Evolutionary conservation across 1,140 invertebrate species (phyloP).

Genomic region (Lethrus apterus): DNA sequence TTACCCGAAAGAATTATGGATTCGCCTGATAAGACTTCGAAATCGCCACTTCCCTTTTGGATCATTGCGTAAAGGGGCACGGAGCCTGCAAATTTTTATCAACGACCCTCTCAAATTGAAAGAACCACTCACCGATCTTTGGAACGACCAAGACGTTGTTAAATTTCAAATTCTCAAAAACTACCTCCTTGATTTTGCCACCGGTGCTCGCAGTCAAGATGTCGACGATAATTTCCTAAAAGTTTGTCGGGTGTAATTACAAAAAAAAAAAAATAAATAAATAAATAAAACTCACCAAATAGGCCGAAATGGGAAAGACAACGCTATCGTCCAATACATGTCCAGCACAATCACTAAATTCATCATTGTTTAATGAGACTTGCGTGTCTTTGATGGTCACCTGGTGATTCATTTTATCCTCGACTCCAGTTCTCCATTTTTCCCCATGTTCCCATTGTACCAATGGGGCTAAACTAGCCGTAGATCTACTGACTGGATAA

Average conservation of each 20-base stretch:
- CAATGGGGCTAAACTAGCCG: slow-evolving; percentile 67
- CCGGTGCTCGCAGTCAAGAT: slow-evolving; percentile 23
- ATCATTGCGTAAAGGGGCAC: slow-evolving; percentile 77
- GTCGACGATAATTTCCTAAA: slow-evolving; percentile 26
- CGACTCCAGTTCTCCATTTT: slow-evolving; percentile 48
- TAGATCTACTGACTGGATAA: slow-evolving; percentile 74
- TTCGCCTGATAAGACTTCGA: slow-evolving; percentile 76
- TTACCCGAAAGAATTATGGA: slow-evolving; percentile 69
- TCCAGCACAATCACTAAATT: slow-evolving; percentile 37
- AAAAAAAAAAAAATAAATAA: not conserved
- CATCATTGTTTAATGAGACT: slow-evolving; percentile 41
- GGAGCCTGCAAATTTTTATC: slow-evolving; percentile 20
- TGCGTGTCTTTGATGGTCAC: slow-evolving; percentile 32
- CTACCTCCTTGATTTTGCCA: slow-evolving; percentile 64
- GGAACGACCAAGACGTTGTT: slow-evolving; percentile 74
- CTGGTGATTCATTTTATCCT: slow-evolving; percentile 33
- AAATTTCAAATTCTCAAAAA: slow-evolving; percentile 84
- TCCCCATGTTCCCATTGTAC: slow-evolving; percentile 88
- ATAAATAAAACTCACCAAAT: slow-evolving; percentile 27
- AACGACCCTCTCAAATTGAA: not conserved
- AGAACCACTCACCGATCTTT: slow-evolving; percentile 49
- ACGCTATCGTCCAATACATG: slow-evolving; percentile 34
- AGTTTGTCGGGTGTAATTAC: too few relatives aligned
- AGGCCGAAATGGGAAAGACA: slow-evolving; percentile 31
- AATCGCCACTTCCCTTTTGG: slow-evolving; percentile 75